Conservation (phyloP, 2,888 invertebrate genomes). For the Agrochola lychnidis region DNA sequence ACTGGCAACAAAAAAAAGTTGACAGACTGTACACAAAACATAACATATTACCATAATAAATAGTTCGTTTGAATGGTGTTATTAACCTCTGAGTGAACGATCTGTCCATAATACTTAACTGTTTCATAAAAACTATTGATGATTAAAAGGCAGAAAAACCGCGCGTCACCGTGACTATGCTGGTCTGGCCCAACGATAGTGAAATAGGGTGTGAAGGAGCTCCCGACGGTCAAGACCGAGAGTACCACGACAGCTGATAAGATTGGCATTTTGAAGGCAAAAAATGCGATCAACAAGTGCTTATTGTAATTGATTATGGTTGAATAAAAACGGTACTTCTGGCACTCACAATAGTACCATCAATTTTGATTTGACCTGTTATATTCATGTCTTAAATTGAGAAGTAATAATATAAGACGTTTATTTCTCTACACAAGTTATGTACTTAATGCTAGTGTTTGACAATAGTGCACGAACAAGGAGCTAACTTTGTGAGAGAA, state of each 20-base stretch:
- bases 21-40: conserved; percentile 52
- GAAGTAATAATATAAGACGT: too few relatives aligned
- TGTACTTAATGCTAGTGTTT: too few relatives aligned
- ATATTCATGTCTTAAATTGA: background rate
- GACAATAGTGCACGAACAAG: too few relatives aligned
- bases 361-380: background rate
- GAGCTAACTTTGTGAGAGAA: too few relatives aligned
- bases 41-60: conserved; percentile 65
- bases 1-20: conserved; percentile 25
- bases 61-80: conserved; percentile 62
- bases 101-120: conserved; percentile 51
- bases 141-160: conserved; percentile 57
- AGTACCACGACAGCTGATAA: conserved; percentile 55
- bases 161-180: conserved; percentile 61
- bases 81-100: conserved; percentile 66
- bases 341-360: background rate
- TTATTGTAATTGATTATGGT: conserved; percentile 23
- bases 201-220: conserved; percentile 60
- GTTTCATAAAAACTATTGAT: conserved; percentile 65
- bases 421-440: too few relatives aligned
- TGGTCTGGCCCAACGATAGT: conserved; percentile 58
- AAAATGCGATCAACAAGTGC: conserved; percentile 58
- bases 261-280: conserved; percentile 35
- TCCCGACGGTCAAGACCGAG: conserved; percentile 59
- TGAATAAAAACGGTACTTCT: conserved; percentile 3